Percentiles rank a stretch among this genome's conserved stretches.
Evolutionary conservation across 2,113 vertebrate species (phyloP).

Genomic region (Tiliqua scincoides): DNA sequence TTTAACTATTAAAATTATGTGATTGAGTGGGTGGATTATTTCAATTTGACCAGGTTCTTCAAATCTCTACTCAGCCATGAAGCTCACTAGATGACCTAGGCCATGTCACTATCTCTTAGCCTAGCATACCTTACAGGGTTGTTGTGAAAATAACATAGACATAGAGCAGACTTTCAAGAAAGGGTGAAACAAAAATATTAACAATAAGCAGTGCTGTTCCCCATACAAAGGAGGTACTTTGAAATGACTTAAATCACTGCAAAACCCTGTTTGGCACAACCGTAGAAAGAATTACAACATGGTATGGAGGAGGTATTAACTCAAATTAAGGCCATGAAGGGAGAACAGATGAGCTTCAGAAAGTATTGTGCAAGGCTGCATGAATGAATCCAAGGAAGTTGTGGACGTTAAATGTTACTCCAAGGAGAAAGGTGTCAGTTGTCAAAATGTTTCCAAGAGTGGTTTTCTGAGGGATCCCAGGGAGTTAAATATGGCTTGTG

Average conservation of each 20-base stretch:
- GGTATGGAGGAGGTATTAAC: constrained; percentile 35
- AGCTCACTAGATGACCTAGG: neutral
- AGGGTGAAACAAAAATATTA: neutral
- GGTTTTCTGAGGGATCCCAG: constrained; percentile 16
- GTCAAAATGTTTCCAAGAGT: constrained; percentile 18
- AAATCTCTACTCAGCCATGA: no score
- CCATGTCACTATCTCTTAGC: neutral
- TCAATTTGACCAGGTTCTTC: neutral
- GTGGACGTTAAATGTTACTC: neutral
- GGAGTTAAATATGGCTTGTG: neutral
- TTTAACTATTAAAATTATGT: neutral
- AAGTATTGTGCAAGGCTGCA: constrained; percentile 40
- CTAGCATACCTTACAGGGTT: neutral
- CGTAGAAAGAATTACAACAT: constrained; percentile 31
- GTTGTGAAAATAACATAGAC: neutral
- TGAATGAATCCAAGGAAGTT: constrained; percentile 49
- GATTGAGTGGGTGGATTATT: neutral
- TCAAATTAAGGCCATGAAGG: constrained; percentile 23
- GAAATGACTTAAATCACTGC: constrained; percentile 21
- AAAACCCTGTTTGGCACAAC: constrained; percentile 49
- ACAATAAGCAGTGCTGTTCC: constrained; percentile 10
- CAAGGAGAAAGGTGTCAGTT: neutral
- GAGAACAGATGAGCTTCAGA: constrained; percentile 47
- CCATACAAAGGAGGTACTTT: constrained; percentile 33
- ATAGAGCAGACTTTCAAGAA: neutral